phyloP scores from a whole-genome alignment of 2,113 vertebrate species.

The Triplophysa siluroides region DNA sequence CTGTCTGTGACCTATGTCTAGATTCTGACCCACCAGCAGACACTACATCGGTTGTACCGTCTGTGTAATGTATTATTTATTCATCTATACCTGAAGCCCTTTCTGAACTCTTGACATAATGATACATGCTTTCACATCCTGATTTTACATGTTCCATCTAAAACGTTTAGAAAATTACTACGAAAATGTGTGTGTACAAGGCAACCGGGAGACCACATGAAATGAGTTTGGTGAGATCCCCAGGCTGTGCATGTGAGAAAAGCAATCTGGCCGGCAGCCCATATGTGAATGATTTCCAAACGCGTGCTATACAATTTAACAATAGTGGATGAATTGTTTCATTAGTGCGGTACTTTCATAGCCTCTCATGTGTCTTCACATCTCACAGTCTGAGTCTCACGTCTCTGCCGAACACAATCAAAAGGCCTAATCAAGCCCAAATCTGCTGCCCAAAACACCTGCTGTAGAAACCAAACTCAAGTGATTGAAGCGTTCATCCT shows the following conservation, averaged over 20 bases:
- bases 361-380: conserved; percentile 39
- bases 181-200: conserved; percentile 3
- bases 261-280: conserved; percentile 17
- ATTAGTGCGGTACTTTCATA: conserved; percentile 42
- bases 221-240: background rate
- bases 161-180: background rate
- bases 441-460: conserved; percentile 47
- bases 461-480: conserved; percentile 35
- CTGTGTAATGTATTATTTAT: no score
- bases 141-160: conserved; percentile 4
- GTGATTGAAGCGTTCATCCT: conserved; percentile 53
- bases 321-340: conserved; percentile 36
- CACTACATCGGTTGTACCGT: background rate
- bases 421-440: conserved; percentile 53
- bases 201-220: conserved; percentile 16
- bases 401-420: conserved; percentile 52
- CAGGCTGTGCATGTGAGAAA: background rate
- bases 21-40: background rate
- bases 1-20: background rate
- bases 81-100: conserved; percentile 23
- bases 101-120: conserved; percentile 9
- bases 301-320: background rate
- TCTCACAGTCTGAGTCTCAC: conserved; percentile 35
- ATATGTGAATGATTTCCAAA: conserved; percentile 31
- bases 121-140: background rate